Percentiles rank a stretch among this genome's conserved stretches.
phyloP scores from a whole-genome alignment of 2,113 vertebrate genomes.

The Thermophis baileyi region DNA sequence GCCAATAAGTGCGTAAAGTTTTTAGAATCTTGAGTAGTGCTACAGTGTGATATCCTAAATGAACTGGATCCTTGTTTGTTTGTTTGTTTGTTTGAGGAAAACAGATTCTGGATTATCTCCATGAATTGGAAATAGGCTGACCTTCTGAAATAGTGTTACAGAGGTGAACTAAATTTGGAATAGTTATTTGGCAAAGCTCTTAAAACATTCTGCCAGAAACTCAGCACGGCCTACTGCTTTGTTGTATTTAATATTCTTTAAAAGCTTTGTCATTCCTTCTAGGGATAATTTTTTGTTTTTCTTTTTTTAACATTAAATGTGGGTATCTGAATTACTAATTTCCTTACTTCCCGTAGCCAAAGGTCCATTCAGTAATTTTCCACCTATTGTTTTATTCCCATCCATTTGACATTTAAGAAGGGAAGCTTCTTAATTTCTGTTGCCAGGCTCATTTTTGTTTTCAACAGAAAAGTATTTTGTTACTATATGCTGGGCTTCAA shows the following conservation, averaged over 20 bases:
- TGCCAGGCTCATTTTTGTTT: not conserved
- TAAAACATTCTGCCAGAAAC: not conserved
- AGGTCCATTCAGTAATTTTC: not conserved
- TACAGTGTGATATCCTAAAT: not conserved
- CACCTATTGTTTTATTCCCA: not conserved
- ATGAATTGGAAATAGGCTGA: not conserved
- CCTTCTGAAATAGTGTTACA: not conserved
- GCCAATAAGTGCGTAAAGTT: not conserved
- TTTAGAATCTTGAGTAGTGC: not conserved
- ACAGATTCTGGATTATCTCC: not conserved
- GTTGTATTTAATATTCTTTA: not conserved
- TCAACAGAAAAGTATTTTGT: not conserved
- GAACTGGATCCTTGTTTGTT: not conserved
- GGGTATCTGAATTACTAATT: not conserved
- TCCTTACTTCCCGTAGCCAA: not conserved
- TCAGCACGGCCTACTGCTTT: not conserved
- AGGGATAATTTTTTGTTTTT: not conserved
- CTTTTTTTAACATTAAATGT: not conserved
- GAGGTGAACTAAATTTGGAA: not conserved
- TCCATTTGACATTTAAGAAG: not conserved
- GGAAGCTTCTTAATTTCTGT: not conserved
- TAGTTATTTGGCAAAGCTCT: not conserved
- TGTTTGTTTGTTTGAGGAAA: not conserved
- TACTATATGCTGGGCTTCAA: not conserved
- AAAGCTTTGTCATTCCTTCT: not conserved